phyloP scores from a whole-genome alignment of 2,888 invertebrate genomes.

The Atethmia centrago region DNA sequence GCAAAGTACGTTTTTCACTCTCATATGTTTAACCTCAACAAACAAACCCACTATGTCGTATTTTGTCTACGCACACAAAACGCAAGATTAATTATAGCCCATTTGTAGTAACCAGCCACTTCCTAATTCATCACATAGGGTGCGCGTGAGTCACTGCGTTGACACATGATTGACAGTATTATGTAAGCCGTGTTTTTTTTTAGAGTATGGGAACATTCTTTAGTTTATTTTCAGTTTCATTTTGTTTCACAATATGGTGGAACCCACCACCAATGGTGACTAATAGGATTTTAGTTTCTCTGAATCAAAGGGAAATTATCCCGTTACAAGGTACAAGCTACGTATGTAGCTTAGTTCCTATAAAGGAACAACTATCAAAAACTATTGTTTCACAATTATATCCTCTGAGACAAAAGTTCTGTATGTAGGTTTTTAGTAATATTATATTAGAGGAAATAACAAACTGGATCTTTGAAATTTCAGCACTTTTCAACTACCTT shows the following conservation, averaged over 20 bases:
- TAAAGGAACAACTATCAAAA: no score
- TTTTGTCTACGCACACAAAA: conserved; percentile 29
- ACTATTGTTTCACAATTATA: no score
- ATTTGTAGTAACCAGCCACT: conserved; percentile 63
- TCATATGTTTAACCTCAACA: conserved; percentile 2
- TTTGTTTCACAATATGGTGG: not conserved
- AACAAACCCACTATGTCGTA: conserved; percentile 3
- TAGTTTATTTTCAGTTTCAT: not conserved
- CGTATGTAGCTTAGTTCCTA: no score
- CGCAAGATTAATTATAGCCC: conserved; percentile 60
- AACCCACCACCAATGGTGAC: not conserved
- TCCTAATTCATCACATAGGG: conserved; percentile 64
- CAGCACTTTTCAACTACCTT: no score
- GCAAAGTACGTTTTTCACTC: not conserved
- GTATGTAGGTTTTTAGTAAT: no score
- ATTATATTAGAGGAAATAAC: no score
- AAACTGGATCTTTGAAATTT: no score
- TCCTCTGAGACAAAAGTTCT: no score
- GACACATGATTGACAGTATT: conserved; percentile 46
- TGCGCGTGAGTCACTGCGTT: conserved; percentile 59
- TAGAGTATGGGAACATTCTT: conserved; percentile 7
- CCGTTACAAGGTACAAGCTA: no score
- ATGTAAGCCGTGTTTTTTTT: conserved; percentile 28
- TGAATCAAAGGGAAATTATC: no score
- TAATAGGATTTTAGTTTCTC: no score